Conservation (phyloP, 2,113 vertebrate genomes). For the Scalopus aquaticus region DNA sequence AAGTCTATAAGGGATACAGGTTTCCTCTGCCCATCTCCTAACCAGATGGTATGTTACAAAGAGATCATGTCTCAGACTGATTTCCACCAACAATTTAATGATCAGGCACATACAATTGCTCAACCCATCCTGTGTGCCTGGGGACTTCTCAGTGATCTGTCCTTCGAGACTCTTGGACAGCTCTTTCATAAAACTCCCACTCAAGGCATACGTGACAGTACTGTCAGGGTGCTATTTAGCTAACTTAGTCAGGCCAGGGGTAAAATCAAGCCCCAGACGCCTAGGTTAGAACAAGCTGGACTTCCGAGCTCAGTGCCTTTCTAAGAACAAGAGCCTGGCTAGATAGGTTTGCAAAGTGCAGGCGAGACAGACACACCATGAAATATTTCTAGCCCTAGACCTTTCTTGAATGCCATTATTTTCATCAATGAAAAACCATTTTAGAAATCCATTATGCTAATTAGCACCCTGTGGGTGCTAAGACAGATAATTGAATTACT, state of each 20-base stretch:
- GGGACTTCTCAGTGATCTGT: not conserved
- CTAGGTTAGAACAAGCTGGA: not conserved
- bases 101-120: no score
- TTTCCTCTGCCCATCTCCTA: not conserved
- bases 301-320: not conserved
- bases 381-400: not conserved
- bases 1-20: not conserved
- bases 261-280: not conserved
- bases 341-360: not conserved
- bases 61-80: not conserved
- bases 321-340: not conserved
- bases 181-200: not conserved
- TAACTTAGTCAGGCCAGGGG: not conserved
- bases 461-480: not conserved
- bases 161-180: not conserved
- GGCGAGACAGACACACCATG: not conserved
- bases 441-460: constrained; percentile 51
- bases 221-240: not conserved
- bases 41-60: not conserved
- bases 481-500: constrained; percentile 15
- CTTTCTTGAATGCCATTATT: not conserved
- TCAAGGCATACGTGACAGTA: not conserved
- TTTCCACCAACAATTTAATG: not conserved
- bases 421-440: constrained; percentile 43
- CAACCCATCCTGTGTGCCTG: not conserved